These are phyloP conservation scores for Stichopus horrens DNA, from an alignment of 53 echinoderm and acorn worm genomes.

Conservation along the genomic window DNA sequence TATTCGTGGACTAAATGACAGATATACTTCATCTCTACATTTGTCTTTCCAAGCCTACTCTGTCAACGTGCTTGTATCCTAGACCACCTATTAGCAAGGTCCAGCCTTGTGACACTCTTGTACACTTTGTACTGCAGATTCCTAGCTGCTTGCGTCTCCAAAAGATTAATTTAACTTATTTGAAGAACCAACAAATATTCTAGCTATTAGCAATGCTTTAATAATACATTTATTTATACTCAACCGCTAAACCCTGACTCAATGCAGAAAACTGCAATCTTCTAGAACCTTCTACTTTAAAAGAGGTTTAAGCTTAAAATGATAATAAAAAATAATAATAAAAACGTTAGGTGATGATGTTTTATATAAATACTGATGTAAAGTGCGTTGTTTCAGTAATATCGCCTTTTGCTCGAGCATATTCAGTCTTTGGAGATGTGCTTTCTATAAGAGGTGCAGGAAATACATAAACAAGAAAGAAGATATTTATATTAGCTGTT, in stretches of 20 bases:
- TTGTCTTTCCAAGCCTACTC: too few relatives aligned
- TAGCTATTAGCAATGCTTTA: not conserved
- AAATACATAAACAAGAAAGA: too few relatives aligned
- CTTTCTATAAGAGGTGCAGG: not conserved
- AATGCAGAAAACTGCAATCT: constrained; percentile 7
- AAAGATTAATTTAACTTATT: constrained; percentile 10
- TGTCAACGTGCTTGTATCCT: too few relatives aligned
- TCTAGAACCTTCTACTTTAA: constrained; percentile 7
- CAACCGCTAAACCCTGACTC: not conserved
- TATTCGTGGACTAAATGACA: too few relatives aligned
- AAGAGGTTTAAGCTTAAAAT: constrained; percentile 1
- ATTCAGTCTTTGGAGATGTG: constrained; percentile 17
- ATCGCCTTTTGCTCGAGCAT: constrained; percentile 11
- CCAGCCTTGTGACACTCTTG: too few relatives aligned
- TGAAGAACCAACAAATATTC: constrained; percentile 10
- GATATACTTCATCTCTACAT: too few relatives aligned
- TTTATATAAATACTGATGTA: not conserved
- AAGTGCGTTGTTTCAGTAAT: constrained; percentile 5
- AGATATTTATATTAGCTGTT: too few relatives aligned
- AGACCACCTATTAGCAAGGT: too few relatives aligned
- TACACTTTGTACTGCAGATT: not conserved
- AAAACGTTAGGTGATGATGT: not conserved
- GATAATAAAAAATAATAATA: not conserved
- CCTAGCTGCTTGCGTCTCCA: constrained; percentile 13
- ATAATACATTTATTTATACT: not conserved